Percentiles rank a stretch among this genome's conserved stretches.
These are phyloP conservation scores for Copsychus sechellarum DNA, from an alignment of 2,113 vertebrate species.

Conservation along the genomic window DNA sequence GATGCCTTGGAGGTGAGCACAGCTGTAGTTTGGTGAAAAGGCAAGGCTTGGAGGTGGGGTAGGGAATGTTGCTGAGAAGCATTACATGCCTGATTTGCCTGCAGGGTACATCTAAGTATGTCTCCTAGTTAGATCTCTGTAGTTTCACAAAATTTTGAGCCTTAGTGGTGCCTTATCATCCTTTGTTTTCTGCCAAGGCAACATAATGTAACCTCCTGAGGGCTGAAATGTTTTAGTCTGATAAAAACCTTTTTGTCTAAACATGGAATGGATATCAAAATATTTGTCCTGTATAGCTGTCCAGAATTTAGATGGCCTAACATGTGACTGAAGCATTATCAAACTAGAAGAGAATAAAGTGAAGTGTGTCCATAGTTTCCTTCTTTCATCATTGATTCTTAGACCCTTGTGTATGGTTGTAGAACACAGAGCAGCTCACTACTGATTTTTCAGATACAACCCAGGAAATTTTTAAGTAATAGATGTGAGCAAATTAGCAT, in stretches of 20 bases:
- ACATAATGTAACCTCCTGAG: background rate
- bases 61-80: background rate
- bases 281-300: background rate
- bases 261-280: background rate
- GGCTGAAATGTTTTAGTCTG: background rate
- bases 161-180: background rate
- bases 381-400: background rate
- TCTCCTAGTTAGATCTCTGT: background rate
- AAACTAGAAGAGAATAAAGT: background rate
- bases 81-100: background rate
- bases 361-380: background rate
- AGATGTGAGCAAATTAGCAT: background rate
- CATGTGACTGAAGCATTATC: background rate
- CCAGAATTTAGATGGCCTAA: background rate
- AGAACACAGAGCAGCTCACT: rapidly evolving
- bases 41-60: background rate
- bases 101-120: background rate
- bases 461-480: background rate
- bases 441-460: background rate
- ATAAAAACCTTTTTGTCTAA: background rate
- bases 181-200: background rate
- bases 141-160: background rate
- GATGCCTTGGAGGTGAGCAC: background rate
- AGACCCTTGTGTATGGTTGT: background rate
- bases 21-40: background rate